Evolutionary conservation across 1,140 invertebrate genomes (phyloP), one percentile per base, ranked within the genome.

Genomic region (Saccostrea echinata): DNA sequence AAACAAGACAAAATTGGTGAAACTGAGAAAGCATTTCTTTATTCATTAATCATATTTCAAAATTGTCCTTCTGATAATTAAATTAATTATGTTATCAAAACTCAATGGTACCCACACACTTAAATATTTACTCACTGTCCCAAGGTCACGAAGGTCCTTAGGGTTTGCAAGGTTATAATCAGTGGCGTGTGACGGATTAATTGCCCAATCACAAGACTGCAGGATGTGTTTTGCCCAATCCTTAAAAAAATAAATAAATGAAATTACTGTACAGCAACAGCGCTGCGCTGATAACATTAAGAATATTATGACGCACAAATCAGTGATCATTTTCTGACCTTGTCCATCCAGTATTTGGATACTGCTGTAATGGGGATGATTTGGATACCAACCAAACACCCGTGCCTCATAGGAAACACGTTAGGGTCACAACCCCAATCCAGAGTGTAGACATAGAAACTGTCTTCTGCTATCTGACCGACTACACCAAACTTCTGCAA

Each of bases 351-450:
- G 55, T 91, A 92, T 83, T 91, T 92, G n/a, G 92, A 93, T 8
- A 91, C 92, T 11, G 92, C 87, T 13, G 92, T 93, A 55, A 93
- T 91, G 0, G 93, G 93, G 51, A 93, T 93, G 33, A 93, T 90
- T 84, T 93, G 93, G 1, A 93, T 93, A 21, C 93, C 93, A 0
- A 93, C 91, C 18, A 93, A 86, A 86, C 93, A 93, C 0, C 88
- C 93, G 84, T 93, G 93, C 68, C 93, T 88, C 91, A 92, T 92
- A 0, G 93, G 93, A 61, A 93, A 93, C n/a, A 88, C 86, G 64
- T 93, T 92, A 1, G 93, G 93, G 81, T 91, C 90, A 88, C 93
- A 93, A 21, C 91, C 90, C 93, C 93, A 93, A 90, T 93, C 88
- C 27, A 93, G 88, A 0, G 93, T 93, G 88, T 93, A 93, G 1